Conservation (phyloP, 1,140 invertebrate species). For the Eriocheir sinensis region DNA sequence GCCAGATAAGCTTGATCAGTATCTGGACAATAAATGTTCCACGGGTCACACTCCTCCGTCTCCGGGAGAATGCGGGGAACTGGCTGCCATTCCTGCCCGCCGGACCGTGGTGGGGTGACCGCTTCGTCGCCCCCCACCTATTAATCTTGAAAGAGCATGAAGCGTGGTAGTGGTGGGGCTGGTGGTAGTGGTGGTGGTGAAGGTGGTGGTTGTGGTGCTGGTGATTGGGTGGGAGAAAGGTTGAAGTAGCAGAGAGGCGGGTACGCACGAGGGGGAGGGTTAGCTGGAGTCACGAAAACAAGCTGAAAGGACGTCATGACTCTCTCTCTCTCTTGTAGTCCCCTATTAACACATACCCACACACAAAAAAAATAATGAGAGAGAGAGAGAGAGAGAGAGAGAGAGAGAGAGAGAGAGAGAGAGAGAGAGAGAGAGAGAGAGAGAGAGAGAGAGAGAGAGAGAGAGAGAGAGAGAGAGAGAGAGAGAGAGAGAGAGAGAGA, state of each 20-base stretch:
- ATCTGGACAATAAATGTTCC: constrained; percentile 25
- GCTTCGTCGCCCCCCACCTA: background rate
- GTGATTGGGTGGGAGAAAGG: background rate
- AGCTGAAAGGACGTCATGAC: no score
- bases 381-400: no score
- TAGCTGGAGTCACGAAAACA: background rate
- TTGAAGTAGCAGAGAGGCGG: background rate
- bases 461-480: no score
- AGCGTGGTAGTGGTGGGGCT: no score
- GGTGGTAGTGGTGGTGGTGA: no score
- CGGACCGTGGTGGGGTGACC: background rate
- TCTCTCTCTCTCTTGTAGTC: background rate
- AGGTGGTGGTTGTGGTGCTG: background rate
- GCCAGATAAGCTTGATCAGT: background rate
- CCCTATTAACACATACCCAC: no score
- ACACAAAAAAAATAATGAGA: no score
- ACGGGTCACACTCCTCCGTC: background rate
- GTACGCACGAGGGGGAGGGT: background rate
- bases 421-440: no score
- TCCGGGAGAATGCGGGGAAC: background rate
- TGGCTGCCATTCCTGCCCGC: background rate
- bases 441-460: no score
- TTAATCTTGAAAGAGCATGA: background rate
- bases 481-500: no score
- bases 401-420: no score